A percentile compares a stretch with the other conserved stretches of the same genome.
Conservation (phyloP, 2,113 vertebrate species). For the Glaucomys volans region DNA sequence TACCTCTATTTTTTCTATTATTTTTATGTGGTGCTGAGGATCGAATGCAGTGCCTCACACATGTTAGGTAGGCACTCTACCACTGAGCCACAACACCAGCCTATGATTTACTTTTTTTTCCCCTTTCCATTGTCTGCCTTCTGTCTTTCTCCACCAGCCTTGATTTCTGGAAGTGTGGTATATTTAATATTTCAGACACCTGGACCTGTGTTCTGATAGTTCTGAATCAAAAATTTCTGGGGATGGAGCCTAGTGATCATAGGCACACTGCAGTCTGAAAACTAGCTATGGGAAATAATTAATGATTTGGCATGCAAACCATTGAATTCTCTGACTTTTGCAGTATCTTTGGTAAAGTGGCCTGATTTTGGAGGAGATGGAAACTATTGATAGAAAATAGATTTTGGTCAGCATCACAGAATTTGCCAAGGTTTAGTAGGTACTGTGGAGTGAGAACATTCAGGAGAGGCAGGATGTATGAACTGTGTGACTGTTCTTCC, state of each 20-base stretch:
- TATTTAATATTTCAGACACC: not conserved
- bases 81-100: no score
- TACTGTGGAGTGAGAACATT: not conserved
- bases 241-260: not conserved
- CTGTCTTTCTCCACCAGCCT: not conserved
- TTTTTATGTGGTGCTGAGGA: no score
- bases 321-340: not conserved
- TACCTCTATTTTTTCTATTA: no score
- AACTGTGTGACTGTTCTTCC: not conserved
- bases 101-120: constrained; percentile 13
- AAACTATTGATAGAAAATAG: not conserved
- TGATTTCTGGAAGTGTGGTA: constrained; percentile 4
- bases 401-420: not conserved
- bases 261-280: not conserved
- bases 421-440: not conserved
- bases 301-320: not conserved
- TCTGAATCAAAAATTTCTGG: not conserved
- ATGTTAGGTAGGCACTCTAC: no score
- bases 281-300: not conserved
- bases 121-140: not conserved
- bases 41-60: no score
- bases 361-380: not conserved
- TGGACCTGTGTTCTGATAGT: not conserved
- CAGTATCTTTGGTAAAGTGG: not conserved
- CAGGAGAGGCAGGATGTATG: not conserved